Percentiles rank a stretch among this genome's conserved stretches.
Conservation (phyloP, 2,113 vertebrate species). For the Urocynchramus pylzowi region DNA sequence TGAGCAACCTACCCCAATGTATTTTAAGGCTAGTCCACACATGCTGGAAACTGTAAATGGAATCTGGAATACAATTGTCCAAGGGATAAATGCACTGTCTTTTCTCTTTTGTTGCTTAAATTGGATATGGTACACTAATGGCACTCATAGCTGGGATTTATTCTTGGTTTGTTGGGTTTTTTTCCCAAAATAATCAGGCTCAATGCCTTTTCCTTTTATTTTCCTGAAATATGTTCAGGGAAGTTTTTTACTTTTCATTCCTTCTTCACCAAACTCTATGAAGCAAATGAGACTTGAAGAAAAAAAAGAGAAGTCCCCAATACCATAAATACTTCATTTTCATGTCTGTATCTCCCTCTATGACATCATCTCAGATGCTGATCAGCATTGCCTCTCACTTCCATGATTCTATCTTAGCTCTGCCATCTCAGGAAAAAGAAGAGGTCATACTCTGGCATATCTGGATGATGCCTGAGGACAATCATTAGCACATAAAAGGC, state of each 20-base stretch:
- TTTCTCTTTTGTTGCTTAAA: background rate
- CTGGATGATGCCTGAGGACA: background rate
- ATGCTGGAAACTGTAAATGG: background rate
- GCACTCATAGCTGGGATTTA: background rate
- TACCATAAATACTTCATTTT: background rate
- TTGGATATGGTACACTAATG: background rate
- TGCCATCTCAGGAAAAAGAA: background rate
- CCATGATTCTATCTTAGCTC: background rate
- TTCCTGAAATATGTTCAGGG: background rate
- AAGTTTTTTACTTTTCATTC: background rate
- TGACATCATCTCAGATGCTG: background rate
- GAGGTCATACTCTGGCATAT: background rate
- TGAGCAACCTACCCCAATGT: rapidly evolving
- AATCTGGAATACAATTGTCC: background rate
- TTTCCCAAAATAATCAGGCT: background rate
- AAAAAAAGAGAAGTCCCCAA: background rate
- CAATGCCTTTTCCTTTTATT: background rate
- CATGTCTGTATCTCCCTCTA: background rate
- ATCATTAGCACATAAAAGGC: background rate
- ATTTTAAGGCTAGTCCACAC: background rate
- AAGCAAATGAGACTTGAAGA: background rate
- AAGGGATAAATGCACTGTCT: background rate
- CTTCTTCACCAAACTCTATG: background rate
- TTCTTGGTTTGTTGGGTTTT: background rate
- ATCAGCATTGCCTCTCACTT: background rate